Evolutionary conservation across 1,140 invertebrate species (phyloP), one percentile per base, ranked within the genome.

Genomic region (Leptopilina boulardi): DNA sequence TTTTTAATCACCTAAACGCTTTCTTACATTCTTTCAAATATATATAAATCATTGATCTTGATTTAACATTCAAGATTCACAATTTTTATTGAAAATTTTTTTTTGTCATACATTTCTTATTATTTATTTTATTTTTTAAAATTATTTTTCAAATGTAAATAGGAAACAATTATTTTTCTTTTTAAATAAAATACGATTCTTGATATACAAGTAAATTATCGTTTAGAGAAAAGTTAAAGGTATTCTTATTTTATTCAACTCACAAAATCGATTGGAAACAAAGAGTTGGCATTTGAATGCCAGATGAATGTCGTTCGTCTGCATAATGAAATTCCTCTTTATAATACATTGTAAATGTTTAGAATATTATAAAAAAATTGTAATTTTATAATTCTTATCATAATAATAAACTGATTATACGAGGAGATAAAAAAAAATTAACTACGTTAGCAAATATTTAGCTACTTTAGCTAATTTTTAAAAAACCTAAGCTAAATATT

Each of bases 281-380:
- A 66, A 66, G 59, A 66, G 59, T 30, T 66, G 59, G 59, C 59
- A 66, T 66, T 66, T 66, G 59, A 66, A 66, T 66, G 59, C 59
- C 59, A 66, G 59, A 66, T 66, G 23, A 66, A 66, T 30, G 59
- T 30, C 26, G 23, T 30, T 66, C 59, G 21, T 66, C 59, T 15
- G 26, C 26, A 34, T 66, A 66, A 66, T 66, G 59, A 30, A 66
- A 66, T 66, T 66, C 59, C 59, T 30, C 8, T 66, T 5, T 26
- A n/a, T n/a, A n/a, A n/a, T n/a, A 30, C 11, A 66, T 26, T 30
- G 10, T 30, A 30, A 66, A 66, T 30, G 59, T 23, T 30, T 34
- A 13, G 23, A 30, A 15, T 30, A 11, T 56, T 56, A n/a, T n/a
- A n/a, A n/a, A n/a, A n/a, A n/a, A n/a, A n/a, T n/a, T n/a, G n/a